Evolutionary conservation across 2,888 invertebrate species (phyloP), one percentile per base, ranked within the genome.

Genomic region (Herminia tarsipennalis): DNA sequence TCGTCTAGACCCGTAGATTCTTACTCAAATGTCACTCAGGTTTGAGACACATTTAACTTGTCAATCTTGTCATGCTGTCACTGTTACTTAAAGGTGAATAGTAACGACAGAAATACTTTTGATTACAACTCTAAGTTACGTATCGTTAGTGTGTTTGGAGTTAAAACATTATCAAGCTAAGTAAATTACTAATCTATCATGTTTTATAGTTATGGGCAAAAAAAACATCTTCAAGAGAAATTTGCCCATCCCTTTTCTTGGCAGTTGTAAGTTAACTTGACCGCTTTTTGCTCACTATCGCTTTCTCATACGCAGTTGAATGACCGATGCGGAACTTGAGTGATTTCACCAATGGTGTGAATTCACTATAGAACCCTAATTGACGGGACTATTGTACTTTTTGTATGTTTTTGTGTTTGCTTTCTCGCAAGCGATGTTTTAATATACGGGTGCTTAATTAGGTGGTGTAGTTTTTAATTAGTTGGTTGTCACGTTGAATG

Each of bases 271-370:
- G n/a, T n/a, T n/a, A n/a, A 49, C 55, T 61, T 61, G 63, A 58
- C 61, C 59, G 43, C 48, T 63, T 61, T 63, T 64, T 48, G 38
- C 38, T 5, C 43, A 59, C 52, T 51, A 39, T 63, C 64, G 35
- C 62, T 63, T 63, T 63, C 64, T 62, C 59, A 50, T 24, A 20
- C 18, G 8, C 9, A 6, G 60, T 49, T 12, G 56, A 42, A 16
- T 63, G 62, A 56, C 64, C 62, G 29, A 48, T 38, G 36, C 60
- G 59, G 65, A 64, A 64, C 64, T 32, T 13, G 4, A 10, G 33
- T 39, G 59, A 51, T 64, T 64, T 59, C 62, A 53, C 60, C 43
- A 6, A 44, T 49, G 29, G 22, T 45, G 58, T 43, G 35, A 33
- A 57, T 43, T 52, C 5, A 33, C 22, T 37, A 16, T n/a, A 28